Percentiles rank a stretch among this genome's conserved stretches.
Conservation (phyloP, 2,888 invertebrate species). For the Rugalucina vietnamica region DNA sequence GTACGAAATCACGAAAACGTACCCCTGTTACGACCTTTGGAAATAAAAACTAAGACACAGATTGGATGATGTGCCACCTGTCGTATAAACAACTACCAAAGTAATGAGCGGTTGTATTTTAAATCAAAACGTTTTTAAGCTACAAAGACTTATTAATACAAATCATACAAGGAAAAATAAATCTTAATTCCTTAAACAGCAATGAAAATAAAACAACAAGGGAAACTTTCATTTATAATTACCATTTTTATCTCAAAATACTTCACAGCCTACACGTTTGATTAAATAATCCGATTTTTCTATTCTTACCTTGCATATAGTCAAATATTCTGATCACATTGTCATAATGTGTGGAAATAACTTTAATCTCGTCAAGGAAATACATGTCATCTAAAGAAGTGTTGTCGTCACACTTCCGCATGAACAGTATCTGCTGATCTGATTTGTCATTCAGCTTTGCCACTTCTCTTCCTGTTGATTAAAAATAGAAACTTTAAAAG, state of each 20-base stretch:
- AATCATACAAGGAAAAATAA: background rate
- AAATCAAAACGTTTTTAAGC: background rate
- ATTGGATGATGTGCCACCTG: too few species aligned
- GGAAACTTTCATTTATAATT: background rate
- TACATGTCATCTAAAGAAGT: constrained; percentile 15
- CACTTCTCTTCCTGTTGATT: constrained; percentile 34
- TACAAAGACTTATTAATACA: background rate
- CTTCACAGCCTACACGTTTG: background rate
- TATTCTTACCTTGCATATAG: too few species aligned
- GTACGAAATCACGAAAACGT: too few species aligned
- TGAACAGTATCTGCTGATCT: constrained; percentile 18
- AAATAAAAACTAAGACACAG: too few species aligned
- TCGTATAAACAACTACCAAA: too few species aligned
- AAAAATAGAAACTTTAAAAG: background rate
- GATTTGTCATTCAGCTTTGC: constrained; percentile 28
- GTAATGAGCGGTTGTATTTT: too few species aligned
- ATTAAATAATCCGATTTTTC: background rate
- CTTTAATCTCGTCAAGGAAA: constrained; percentile 25
- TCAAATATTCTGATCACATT: constrained; percentile 32
- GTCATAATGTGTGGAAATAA: constrained; percentile 13
- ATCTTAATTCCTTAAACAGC: background rate
- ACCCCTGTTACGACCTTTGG: too few species aligned
- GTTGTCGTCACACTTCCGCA: background rate
- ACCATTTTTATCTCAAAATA: background rate
- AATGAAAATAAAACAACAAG: background rate